These are phyloP conservation scores for Callimico goeldii DNA, from an alignment of 2,797 vertebrate genomes.

Conservation along the genomic window DNA sequence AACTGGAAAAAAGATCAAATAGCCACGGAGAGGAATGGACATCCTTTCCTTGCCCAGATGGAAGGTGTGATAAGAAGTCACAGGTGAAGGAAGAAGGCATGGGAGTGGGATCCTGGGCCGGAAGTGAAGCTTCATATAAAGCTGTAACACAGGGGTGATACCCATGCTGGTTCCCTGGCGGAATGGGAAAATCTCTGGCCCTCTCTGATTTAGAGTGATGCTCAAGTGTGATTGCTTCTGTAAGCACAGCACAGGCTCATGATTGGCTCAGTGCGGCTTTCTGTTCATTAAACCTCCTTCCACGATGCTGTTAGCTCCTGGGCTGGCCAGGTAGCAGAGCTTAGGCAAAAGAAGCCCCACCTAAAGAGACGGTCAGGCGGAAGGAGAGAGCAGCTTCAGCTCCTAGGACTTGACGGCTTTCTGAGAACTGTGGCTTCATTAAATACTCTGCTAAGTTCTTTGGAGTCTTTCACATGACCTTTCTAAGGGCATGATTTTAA, in stretches of 20 bases:
- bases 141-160: not conserved
- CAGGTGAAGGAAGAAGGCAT: not conserved
- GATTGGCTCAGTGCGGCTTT: not conserved
- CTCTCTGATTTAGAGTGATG: not conserved
- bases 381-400: not conserved
- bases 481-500: constrained; percentile 50
- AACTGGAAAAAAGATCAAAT: not conserved
- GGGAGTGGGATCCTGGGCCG: not conserved
- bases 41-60: not conserved
- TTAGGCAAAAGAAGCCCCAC: not conserved
- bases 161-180: not conserved
- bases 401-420: not conserved
- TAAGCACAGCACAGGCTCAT: not conserved
- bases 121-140: not conserved
- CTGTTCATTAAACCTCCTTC: not conserved
- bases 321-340: not conserved
- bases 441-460: not conserved
- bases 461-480: constrained; percentile 54
- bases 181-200: not conserved
- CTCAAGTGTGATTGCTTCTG: not conserved
- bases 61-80: not conserved
- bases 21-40: not conserved
- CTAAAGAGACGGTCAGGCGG: not conserved
- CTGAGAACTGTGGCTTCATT: not conserved
- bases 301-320: not conserved